A percentile compares a stretch with the other conserved stretches of the same genome.
phyloP scores from a whole-genome alignment of 1,140 invertebrate genomes.

The Drosophila nannoptera region DNA sequence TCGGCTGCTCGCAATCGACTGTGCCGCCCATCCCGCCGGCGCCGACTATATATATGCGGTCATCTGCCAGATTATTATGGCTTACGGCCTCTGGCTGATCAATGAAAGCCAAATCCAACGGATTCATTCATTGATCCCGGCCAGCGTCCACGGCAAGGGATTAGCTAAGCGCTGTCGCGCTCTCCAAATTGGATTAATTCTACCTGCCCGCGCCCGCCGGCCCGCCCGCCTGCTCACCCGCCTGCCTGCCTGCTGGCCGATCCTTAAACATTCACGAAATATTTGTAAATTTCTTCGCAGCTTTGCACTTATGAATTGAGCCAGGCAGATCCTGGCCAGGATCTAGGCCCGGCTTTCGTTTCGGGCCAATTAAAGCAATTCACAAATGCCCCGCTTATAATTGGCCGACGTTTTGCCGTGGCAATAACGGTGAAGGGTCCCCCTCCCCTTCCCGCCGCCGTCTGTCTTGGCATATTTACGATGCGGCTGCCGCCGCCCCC shows the following conservation, averaged over 20 bases:
- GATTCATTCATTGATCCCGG: conserved; percentile 69
- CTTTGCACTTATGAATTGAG: too few species aligned
- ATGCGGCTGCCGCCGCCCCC: conserved; percentile 25
- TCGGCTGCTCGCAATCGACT: conserved; percentile 25
- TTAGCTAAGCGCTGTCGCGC: conserved; percentile 39
- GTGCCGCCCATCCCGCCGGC: background rate
- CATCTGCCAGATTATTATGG: conserved; percentile 19
- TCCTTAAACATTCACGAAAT: conserved; percentile 30
- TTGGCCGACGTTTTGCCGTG: background rate
- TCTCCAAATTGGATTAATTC: conserved; percentile 54
- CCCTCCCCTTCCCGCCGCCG: too few species aligned
- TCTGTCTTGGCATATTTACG: conserved; percentile 36
- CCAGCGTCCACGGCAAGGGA: conserved; percentile 28
- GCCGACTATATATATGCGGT: conserved; percentile 23
- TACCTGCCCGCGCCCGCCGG: conserved; percentile 41
- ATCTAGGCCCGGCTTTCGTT: too few species aligned
- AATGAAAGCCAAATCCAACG: conserved; percentile 64
- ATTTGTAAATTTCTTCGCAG: conserved; percentile 27
- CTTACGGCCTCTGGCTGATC: conserved; percentile 40
- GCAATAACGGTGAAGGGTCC: background rate
- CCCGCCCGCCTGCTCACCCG: background rate
- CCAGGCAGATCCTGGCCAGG: too few species aligned
- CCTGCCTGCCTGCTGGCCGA: background rate
- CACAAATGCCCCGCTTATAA: background rate
- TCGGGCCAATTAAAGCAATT: too few species aligned